Conservation (phyloP, 64 coral and sea anemone genomes). For the Montipora foliosa region DNA sequence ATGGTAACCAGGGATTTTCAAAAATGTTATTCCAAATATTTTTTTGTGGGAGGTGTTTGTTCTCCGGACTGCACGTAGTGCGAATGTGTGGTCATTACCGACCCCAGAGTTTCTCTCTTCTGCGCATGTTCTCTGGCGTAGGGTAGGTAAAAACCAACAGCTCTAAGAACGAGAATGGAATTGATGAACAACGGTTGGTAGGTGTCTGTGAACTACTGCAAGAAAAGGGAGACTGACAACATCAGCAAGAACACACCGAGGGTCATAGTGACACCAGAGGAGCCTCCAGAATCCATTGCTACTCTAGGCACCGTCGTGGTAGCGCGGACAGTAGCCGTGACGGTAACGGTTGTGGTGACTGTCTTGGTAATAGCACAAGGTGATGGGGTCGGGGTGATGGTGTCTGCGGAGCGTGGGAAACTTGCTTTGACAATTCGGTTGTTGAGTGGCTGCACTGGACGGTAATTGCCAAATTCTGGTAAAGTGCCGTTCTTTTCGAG, state of each 20-base stretch:
- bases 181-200: neutral
- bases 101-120: neutral
- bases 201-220: neutral
- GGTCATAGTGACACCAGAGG: neutral
- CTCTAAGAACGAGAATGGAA: neutral
- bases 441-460: conserved; percentile 71
- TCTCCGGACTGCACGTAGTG: neutral
- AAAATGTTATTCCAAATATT: neutral
- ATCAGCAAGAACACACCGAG: neutral
- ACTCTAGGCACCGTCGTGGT: neutral
- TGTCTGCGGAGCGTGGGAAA: neutral
- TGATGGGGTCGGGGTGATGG: neutral
- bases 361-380: neutral
- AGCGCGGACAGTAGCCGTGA: neutral
- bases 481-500: conserved; percentile 29
- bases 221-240: neutral
- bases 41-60: too few relatives aligned
- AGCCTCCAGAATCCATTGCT: neutral
- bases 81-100: neutral
- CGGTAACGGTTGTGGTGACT: neutral
- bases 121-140: neutral
- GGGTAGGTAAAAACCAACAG: neutral
- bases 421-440: conserved; percentile 49
- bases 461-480: conserved; percentile 19
- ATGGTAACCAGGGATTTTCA: neutral